Base-by-base conservation (phyloP, 2,888 invertebrate genomes). In the Apamea crenata region DNA sequence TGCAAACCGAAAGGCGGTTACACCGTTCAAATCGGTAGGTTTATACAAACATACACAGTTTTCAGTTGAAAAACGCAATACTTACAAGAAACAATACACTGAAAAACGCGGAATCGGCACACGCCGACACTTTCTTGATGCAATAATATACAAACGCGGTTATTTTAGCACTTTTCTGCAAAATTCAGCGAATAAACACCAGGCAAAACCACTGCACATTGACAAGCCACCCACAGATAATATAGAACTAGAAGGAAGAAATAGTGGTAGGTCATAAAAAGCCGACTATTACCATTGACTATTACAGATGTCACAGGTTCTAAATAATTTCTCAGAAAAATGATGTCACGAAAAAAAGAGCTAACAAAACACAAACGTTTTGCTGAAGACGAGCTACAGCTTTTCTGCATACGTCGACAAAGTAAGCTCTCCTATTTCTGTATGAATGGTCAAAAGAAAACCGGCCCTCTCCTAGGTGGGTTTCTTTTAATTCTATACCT, bases 111-210 rank as follows among this genome's bases (percentile, higher is more conserved):
- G n/a, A 72, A 73, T 84, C 74, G 80, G 80, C 81, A 67, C 32
- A n/a, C 74, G 82, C 86, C 85, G 80, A 85, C 74, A 76, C 80
- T 75, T 53, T 74, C 40, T 71, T 61, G 14, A 63, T 72, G 10
- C 59, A 74, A 61, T 83, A 72, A 59, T 53, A 53, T 16, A 67
- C 61, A 72, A 80, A 65, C 65, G 71, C 77, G 29, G 44, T 74
- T 77, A 77, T 65, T 75, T 73, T 53, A 80, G 40, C 80, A 87
- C 88, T 88, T 81, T 83, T 71, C 16, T 32, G 66, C 68, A 61
- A 75, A 72, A 78, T 76, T 84, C 75, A 75, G 66, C 72, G 65
- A 47, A 59, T 82, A 89, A 86, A 89, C 88, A 89, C 82, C 85
- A 88, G 68, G 82, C 84, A 88, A 81, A 83, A 70, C 69, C 61